Conservation (phyloP, 2,113 vertebrate species). For the Romanogobio albipinnatus region DNA sequence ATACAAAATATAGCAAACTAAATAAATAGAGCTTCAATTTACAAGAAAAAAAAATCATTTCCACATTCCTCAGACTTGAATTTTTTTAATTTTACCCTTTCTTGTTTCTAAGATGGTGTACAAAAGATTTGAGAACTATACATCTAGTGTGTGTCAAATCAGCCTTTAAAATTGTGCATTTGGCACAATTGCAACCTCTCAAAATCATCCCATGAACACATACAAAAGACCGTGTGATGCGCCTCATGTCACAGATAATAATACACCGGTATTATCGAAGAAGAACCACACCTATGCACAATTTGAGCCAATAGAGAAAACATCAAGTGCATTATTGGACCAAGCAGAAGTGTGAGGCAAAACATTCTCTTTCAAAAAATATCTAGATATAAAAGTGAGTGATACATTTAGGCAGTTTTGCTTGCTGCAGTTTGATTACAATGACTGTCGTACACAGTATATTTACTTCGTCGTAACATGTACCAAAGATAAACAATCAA, state of each 20-base stretch:
- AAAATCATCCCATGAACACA: constrained; percentile 62
- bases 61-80: constrained; percentile 74
- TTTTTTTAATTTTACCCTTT: constrained; percentile 58
- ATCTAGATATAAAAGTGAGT: constrained; percentile 40
- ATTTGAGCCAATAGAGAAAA: constrained; percentile 62
- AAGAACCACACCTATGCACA: constrained; percentile 62
- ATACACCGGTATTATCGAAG: constrained; percentile 47
- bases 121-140: constrained; percentile 81
- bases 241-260: constrained; percentile 58
- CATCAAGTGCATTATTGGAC: constrained; percentile 58
- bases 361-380: constrained; percentile 38
- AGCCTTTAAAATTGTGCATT: constrained; percentile 72
- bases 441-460: neutral
- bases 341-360: constrained; percentile 53
- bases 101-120: constrained; percentile 76
- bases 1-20: constrained; percentile 87
- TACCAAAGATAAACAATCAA: constrained; percentile 11
- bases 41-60: constrained; percentile 75
- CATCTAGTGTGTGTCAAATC: constrained; percentile 73
- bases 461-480: constrained; percentile 19
- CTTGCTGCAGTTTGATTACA: constrained; percentile 11
- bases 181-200: constrained; percentile 69
- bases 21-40: constrained; percentile 93
- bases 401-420: constrained; percentile 37
- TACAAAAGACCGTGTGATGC: constrained; percentile 29